Conservation (phyloP, 2,888 invertebrate genomes). For the Cantharis flavilabris region DNA sequence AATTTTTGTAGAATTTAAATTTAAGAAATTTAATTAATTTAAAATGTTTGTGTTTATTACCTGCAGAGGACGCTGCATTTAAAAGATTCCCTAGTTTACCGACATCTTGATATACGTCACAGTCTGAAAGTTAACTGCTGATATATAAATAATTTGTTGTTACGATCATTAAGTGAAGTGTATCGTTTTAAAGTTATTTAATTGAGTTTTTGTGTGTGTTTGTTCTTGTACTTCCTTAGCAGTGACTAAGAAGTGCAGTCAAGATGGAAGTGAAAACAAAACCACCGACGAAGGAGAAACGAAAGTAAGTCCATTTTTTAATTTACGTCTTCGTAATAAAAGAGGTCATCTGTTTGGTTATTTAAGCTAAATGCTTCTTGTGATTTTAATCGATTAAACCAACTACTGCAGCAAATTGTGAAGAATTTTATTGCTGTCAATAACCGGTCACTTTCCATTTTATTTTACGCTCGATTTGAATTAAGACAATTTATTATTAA, state of each 20-base stretch:
- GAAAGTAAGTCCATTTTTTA: conserved; percentile 61
- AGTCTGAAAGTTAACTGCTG: conserved; percentile 43
- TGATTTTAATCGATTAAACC: not conserved
- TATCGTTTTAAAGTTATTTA: conserved; percentile 27
- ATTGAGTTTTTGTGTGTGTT: conserved; percentile 25
- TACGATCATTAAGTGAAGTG: conserved; percentile 37
- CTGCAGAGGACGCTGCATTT: not conserved
- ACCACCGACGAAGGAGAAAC: conserved; percentile 65
- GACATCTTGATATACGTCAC: conserved; percentile 35
- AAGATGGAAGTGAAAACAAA: conserved; percentile 50
- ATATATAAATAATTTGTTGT: conserved; percentile 37
- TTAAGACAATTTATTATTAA: not conserved
- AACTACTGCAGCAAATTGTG: not conserved
- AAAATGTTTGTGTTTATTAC: not conserved
- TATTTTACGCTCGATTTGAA: not conserved
- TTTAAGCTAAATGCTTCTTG: not conserved
- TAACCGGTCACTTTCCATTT: not conserved
- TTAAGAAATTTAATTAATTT: not conserved
- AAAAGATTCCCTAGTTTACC: not conserved
- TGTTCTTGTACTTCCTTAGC: conserved; percentile 51
- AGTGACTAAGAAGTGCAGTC: conserved; percentile 54
- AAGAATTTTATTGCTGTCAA: not conserved
- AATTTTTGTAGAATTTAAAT: not conserved
- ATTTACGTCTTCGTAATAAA: not conserved
- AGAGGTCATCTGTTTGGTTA: conserved; percentile 7